Evolutionary conservation across 2,113 vertebrate genomes (phyloP).

Genomic region (Raja brachyura): DNA sequence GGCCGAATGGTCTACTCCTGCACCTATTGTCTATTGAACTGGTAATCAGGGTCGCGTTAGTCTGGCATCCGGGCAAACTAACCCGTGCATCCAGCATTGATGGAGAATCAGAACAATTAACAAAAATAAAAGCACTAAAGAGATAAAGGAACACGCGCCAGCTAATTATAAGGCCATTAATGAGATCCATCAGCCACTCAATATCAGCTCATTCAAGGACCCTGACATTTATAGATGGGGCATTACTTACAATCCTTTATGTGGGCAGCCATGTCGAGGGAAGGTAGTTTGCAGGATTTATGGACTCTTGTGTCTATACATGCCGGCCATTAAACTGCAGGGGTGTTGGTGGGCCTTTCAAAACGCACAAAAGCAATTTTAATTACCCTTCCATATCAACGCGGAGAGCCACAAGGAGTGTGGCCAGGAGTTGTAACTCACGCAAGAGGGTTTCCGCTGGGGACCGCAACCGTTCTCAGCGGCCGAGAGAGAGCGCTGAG

Average conservation of each 20-base stretch:
- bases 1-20: neutral
- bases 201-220: slow-evolving; percentile 14
- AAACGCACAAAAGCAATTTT: slow-evolving; percentile 46
- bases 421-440: slow-evolving; percentile 41
- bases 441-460: neutral
- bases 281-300: slow-evolving; percentile 49
- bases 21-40: too few species aligned
- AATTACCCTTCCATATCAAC: slow-evolving; percentile 47
- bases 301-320: slow-evolving; percentile 41
- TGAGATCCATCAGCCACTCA: slow-evolving; percentile 18
- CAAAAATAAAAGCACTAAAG: slow-evolving; percentile 14
- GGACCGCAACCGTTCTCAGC: neutral
- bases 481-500: neutral
- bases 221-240: slow-evolving; percentile 38
- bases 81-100: neutral
- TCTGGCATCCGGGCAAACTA: neutral
- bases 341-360: slow-evolving; percentile 46
- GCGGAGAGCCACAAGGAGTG: neutral
- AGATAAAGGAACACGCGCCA: neutral
- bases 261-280: slow-evolving; percentile 45
- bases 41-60: neutral
- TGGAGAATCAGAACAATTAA: neutral
- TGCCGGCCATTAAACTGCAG: slow-evolving; percentile 46
- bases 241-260: slow-evolving; percentile 45
- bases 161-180: slow-evolving; percentile 24